phyloP scores from a whole-genome alignment of 2,797 vertebrate species.

The Falco naumanni region DNA sequence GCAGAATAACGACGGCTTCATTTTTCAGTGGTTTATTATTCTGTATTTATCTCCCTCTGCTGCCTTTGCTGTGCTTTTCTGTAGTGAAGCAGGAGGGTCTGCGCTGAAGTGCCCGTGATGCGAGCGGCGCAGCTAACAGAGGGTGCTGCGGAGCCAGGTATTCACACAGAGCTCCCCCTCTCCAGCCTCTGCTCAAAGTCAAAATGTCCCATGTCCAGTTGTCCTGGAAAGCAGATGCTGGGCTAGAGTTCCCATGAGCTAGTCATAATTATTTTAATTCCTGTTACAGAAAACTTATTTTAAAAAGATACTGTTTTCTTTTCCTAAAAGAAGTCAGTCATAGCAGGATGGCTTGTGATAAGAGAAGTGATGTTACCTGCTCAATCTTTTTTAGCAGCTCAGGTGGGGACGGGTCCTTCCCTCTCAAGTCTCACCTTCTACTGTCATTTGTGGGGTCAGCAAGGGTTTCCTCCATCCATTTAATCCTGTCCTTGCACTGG shows the following conservation, averaged over 20 bases:
- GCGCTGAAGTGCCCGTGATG: background rate
- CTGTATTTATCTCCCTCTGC: background rate
- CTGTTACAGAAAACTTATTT: background rate
- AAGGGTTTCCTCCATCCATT: constrained; percentile 74
- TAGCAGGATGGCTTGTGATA: accelerated
- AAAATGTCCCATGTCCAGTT: background rate
- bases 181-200: background rate
- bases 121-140: background rate
- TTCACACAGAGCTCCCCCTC: background rate
- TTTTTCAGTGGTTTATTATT: background rate
- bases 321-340: background rate
- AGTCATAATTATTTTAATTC: background rate
- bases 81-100: background rate
- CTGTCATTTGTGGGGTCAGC: constrained; percentile 67
- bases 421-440: constrained; percentile 78
- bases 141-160: background rate
- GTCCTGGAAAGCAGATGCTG: background rate
- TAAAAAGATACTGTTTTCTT: background rate
- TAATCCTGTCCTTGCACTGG: constrained; percentile 83
- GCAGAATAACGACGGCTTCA: accelerated
- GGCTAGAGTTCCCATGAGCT: background rate
- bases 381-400: constrained; percentile 87
- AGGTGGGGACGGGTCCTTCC: constrained; percentile 80
- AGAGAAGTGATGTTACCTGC: constrained; percentile 74
- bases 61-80: background rate